phyloP scores from a whole-genome alignment of 2,888 invertebrate genomes.

The Sphaerophoria rueppellii region DNA sequence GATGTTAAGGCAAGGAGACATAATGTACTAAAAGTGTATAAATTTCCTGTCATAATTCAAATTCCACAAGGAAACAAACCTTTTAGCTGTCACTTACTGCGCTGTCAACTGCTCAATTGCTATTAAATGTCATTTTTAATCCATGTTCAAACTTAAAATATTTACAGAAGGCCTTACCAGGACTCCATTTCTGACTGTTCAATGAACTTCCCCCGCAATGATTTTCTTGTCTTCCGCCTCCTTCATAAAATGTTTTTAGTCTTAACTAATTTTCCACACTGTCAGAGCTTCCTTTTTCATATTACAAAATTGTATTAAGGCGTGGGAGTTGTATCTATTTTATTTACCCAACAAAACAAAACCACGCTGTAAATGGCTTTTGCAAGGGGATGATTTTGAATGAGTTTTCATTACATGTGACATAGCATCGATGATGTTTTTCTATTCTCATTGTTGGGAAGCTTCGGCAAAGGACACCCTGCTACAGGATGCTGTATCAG shows the following conservation, averaged over 20 bases:
- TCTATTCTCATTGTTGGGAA: slow-evolving; percentile 5
- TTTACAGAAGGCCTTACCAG: no score
- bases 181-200: not conserved
- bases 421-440: slow-evolving; percentile 15
- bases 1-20: no score
- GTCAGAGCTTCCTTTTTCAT: slow-evolving; percentile 40
- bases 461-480: slow-evolving; percentile 19
- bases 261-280: slow-evolving; percentile 68
- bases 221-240: slow-evolving; percentile 16
- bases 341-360: not conserved
- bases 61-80: not conserved
- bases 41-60: no score
- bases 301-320: slow-evolving; percentile 14
- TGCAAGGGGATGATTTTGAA: slow-evolving; percentile 41
- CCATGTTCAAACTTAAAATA: slow-evolving; percentile 5
- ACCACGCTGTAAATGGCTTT: slow-evolving; percentile 43
- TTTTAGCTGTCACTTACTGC: slow-evolving; percentile 23
- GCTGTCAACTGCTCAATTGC: slow-evolving; percentile 42
- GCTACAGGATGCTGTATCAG: slow-evolving; percentile 19
- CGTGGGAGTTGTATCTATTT: slow-evolving; percentile 23
- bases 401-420: slow-evolving; percentile 62
- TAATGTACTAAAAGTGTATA: no score
- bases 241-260: slow-evolving; percentile 33
- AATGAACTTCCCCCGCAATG: no score
- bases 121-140: slow-evolving; percentile 34